phyloP scores from a whole-genome alignment of 1,140 invertebrate species.

The Dendrolimus kikuchii region DNA sequence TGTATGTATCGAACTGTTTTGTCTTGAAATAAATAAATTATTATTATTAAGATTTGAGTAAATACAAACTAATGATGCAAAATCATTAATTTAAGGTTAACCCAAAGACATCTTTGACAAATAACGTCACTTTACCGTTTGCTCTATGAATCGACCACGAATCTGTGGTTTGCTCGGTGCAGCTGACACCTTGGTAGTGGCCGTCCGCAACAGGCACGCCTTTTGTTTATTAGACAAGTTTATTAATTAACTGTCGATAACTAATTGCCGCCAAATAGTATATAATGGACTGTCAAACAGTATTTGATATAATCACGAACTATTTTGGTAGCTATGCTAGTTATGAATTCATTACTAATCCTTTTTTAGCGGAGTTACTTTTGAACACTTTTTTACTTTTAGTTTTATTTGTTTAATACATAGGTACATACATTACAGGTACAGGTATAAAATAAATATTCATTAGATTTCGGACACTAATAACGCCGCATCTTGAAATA shows the following conservation, averaged over 20 bases:
- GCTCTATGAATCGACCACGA: conserved; percentile 40
- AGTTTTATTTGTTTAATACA: too few relatives aligned
- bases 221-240: conserved; percentile 46
- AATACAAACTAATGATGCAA: conserved; percentile 7
- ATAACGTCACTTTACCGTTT: conserved; percentile 22
- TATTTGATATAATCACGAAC: too few relatives aligned
- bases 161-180: conserved; percentile 42
- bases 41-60: not conserved
- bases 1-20: not conserved
- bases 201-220: conserved; percentile 30
- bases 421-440: too few relatives aligned
- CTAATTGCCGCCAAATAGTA: not conserved
- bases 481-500: too few relatives aligned
- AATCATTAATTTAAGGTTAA: conserved; percentile 24
- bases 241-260: conserved; percentile 35
- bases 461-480: too few relatives aligned
- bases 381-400: too few relatives aligned
- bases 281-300: too few relatives aligned
- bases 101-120: conserved; percentile 22
- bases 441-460: too few relatives aligned
- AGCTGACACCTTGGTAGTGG: conserved; percentile 44
- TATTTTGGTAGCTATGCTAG: too few relatives aligned
- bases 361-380: too few relatives aligned
- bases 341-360: too few relatives aligned
- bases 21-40: not conserved